Base-by-base conservation (phyloP, 2,888 invertebrate genomes). In the Theretra japonica region DNA sequence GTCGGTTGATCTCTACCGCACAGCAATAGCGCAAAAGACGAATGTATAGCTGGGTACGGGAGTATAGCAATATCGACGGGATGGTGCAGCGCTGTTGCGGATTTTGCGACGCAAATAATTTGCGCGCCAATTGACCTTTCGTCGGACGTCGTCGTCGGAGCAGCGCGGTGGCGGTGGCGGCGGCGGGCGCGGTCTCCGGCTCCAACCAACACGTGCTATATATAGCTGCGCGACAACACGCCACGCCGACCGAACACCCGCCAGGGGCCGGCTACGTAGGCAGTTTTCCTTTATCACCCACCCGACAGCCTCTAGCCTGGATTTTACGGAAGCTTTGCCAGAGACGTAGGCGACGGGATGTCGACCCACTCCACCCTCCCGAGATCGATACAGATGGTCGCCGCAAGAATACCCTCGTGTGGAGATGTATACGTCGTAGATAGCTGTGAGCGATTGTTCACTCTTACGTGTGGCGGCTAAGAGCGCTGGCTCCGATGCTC, bases 111-210 rank as follows among this genome's bases (percentile, higher is more conserved):
- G 93, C 91, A 94, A 94, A 94, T 94, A 93, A 93, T 94, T 93
- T 93, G 93, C 91, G 92, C 92, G 94, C 93, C 93, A 94, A 94
- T 94, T 94, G 94, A 94, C 94, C 94, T 94, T 94, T 94, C 93
- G 90, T 91, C 92, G 90, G 90, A 86, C 90, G 88, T 85, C 88
- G 92, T 87, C 87, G 91, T 77, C 85, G 86, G 83, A 80, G 82
- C 79, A 80, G 86, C 84, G 85, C 85, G 83, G 83, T 77, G 85
- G 81, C 83, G 86, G 88, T 89, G 89, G 90, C 85, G 87, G 89
- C 81, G 86, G 88, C 89, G 88, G 90, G 86, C 87, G 89, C 89
- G 88, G 89, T 82, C 88, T 84, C 86, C 86, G 89, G 87, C 90
- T 85, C 81, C 79, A 73, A 86, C 87, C 90, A 93, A 90, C 93